phyloP scores from a whole-genome alignment of 2,113 vertebrate species.

The Cyanoderma ruficeps region DNA sequence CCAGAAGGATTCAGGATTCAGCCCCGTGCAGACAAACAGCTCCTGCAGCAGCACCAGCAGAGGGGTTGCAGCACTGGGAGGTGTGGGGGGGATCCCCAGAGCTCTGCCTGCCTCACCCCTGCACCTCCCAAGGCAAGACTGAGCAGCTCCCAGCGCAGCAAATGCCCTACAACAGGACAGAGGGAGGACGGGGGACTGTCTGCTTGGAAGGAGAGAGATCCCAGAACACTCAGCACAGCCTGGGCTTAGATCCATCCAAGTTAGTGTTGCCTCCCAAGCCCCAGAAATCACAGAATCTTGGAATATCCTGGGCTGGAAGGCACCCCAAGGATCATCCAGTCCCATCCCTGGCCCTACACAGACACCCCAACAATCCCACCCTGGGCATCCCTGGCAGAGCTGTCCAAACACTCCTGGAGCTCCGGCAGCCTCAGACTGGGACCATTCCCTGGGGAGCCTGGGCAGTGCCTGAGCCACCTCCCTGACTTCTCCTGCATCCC shows the following conservation, averaged over 20 bases:
- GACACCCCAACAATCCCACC: background rate
- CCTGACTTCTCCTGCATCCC: background rate
- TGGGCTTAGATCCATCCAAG: background rate
- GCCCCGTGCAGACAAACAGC: background rate
- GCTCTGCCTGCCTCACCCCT: background rate
- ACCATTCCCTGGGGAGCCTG: background rate
- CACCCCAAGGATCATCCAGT: background rate
- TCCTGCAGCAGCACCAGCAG: background rate
- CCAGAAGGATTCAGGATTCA: too few species aligned
- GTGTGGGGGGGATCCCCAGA: background rate
- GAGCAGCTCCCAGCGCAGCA: background rate
- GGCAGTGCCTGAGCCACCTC: background rate
- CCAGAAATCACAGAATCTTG: background rate
- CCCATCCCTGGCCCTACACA: accelerated
- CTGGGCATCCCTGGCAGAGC: accelerated
- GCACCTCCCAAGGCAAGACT: background rate
- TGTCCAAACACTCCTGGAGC: background rate
- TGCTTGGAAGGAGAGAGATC: background rate
- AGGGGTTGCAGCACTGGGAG: background rate
- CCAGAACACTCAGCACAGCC: background rate
- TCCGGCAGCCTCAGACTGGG: background rate
- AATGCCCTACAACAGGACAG: background rate
- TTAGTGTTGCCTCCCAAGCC: background rate
- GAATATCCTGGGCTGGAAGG: background rate
- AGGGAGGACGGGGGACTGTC: background rate